Percentiles rank a stretch among this genome's conserved stretches.
Conservation (phyloP, 2,113 vertebrate genomes). For the Castor canadensis region DNA sequence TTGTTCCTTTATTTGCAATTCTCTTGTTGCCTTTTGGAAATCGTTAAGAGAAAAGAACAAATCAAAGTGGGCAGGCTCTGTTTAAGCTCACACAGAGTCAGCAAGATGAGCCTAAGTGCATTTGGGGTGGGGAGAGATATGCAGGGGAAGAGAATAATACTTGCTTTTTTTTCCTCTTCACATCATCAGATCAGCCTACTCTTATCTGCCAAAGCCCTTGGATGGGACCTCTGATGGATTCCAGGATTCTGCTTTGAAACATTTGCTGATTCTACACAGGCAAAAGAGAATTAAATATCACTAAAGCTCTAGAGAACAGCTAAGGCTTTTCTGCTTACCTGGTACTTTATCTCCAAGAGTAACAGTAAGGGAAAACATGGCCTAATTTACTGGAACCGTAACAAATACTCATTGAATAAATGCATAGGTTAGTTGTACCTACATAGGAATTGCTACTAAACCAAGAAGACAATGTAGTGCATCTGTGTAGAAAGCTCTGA, state of each 20-base stretch:
- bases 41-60: conserved; percentile 50
- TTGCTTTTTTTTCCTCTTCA: not conserved
- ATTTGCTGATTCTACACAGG: not conserved
- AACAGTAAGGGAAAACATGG: not conserved
- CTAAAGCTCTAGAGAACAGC: not conserved
- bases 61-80: conserved; percentile 38
- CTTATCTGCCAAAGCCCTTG: not conserved
- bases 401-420: conserved; percentile 44
- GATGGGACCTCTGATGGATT: not conserved
- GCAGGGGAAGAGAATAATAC: not conserved
- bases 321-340: not conserved
- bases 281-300: conserved; percentile 11
- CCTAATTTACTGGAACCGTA: conserved; percentile 43
- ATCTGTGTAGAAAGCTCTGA: not conserved
- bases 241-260: not conserved
- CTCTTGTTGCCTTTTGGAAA: conserved; percentile 60
- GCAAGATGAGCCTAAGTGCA: not conserved
- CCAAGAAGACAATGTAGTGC: not conserved
- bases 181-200: not conserved
- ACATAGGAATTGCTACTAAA: not conserved
- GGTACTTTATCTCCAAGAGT: conserved; percentile 10
- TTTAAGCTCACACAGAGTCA: conserved; percentile 17
- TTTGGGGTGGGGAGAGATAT: not conserved
- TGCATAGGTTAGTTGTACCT: not conserved
- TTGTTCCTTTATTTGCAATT: conserved; percentile 67